Percentiles rank a stretch among this genome's conserved stretches.
These are phyloP conservation scores for Gadopsis marmoratus DNA, from an alignment of 2,797 vertebrate genomes.

Conservation along the genomic window DNA sequence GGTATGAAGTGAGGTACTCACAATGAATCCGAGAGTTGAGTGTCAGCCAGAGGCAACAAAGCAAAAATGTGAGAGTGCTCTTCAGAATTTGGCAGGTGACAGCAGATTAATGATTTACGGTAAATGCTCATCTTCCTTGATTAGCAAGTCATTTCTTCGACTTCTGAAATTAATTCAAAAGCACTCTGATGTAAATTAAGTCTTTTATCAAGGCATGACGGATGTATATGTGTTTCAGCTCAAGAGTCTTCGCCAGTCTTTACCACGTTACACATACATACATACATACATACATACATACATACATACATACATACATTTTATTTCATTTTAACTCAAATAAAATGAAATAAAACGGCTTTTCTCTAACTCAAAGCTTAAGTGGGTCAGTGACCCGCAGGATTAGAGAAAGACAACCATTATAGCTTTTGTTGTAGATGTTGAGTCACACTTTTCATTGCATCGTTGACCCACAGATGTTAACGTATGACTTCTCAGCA, in stretches of 20 bases:
- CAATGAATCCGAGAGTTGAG: slow-evolving; percentile 1
- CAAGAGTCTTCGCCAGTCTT: neutral
- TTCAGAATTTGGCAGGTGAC: slow-evolving; percentile 6
- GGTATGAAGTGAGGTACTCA: neutral
- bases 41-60: neutral
- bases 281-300: too few species aligned
- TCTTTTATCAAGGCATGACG: neutral
- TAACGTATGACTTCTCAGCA: neutral
- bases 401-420: neutral
- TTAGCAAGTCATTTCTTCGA: neutral
- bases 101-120: slow-evolving; percentile 21
- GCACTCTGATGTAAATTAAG: neutral
- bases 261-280: neutral
- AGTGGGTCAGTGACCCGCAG: slow-evolving; percentile 13
- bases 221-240: neutral
- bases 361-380: neutral
- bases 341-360: neutral
- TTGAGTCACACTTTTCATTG: neutral
- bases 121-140: neutral
- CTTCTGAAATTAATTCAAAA: neutral
- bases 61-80: neutral
- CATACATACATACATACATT: too few species aligned
- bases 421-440: neutral
- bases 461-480: neutral
- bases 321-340: too few species aligned